These are phyloP conservation scores for Platorchestia sp. DNA, from an alignment of 1,140 invertebrate genomes.

Conservation along the genomic window DNA sequence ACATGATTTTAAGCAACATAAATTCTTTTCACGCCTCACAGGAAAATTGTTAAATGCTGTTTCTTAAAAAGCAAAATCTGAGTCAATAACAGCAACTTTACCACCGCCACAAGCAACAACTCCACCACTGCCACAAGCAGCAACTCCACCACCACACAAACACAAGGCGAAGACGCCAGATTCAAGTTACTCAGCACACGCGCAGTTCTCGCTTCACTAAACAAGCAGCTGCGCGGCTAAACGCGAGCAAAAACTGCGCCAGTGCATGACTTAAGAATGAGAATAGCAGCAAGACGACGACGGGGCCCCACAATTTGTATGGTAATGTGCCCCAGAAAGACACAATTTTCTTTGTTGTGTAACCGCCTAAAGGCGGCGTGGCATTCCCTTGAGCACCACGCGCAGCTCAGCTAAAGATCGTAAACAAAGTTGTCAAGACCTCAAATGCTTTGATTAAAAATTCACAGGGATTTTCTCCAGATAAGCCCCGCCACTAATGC, in stretches of 20 bases:
- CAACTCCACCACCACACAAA: no score
- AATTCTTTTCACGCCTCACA: no score
- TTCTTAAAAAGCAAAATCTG: no score
- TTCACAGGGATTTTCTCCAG: not conserved
- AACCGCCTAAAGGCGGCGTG: slow-evolving; percentile 1
- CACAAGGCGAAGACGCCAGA: not conserved
- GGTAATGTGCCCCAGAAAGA: not conserved
- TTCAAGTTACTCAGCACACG: not conserved
- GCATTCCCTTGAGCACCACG: not conserved
- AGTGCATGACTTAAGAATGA: not conserved
- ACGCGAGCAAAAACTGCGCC: not conserved
- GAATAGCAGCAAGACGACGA: not conserved
- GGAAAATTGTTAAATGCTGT: no score
- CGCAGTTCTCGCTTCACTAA: not conserved
- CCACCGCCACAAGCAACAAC: no score
- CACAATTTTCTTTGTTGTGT: slow-evolving; percentile 16
- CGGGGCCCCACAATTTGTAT: slow-evolving; percentile 26
- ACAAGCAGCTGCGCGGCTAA: not conserved
- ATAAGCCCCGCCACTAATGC: no score
- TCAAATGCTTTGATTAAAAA: slow-evolving; percentile 14
- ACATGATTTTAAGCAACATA: no score
- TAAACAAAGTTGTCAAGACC: not conserved
- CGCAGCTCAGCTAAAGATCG: not conserved
- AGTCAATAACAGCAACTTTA: no score
- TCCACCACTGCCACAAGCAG: not conserved